A percentile compares a stretch with the other conserved stretches of the same genome.
Evolutionary conservation across 64 coral and sea anemone species (phyloP).

Genomic region (Exaiptasia diaphana): DNA sequence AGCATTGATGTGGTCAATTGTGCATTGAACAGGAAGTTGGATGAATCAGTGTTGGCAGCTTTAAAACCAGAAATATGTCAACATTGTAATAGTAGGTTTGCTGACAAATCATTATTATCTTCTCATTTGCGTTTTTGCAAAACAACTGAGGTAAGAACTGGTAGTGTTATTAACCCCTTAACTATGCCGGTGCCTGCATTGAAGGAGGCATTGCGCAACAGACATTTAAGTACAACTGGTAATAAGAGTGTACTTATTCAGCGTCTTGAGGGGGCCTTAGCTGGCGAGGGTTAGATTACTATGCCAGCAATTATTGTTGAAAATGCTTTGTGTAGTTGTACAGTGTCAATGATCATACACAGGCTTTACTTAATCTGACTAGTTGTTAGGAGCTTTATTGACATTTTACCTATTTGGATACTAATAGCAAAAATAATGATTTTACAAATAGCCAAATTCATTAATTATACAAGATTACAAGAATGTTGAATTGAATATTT

Average conservation of each 20-base stretch:
- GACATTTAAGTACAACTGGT: constrained; percentile 14
- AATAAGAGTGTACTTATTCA: constrained; percentile 27
- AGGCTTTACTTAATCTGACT: background rate
- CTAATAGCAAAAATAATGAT: background rate
- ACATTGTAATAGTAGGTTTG: background rate
- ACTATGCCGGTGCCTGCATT: constrained; percentile 23
- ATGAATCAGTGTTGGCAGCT: background rate
- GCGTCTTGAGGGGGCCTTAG: constrained; percentile 16
- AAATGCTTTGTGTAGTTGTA: background rate
- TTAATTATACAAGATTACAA: background rate
- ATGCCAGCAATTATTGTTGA: background rate
- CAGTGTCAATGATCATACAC: background rate
- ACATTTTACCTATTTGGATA: background rate
- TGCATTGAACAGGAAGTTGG: constrained; percentile 2
- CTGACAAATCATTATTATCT: background rate
- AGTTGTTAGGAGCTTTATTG: background rate
- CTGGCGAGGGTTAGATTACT: constrained; percentile 4
- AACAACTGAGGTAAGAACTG: background rate
- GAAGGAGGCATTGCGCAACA: constrained; percentile 10
- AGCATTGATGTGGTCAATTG: constrained; percentile 13
- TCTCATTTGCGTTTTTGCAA: background rate
- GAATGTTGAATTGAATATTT: background rate
- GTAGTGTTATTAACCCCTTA: background rate
- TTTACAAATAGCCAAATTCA: background rate
- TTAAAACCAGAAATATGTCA: constrained; percentile 25